These are phyloP conservation scores for Drosophila demipolita DNA, from an alignment of 2,888 invertebrate species.

Conservation along the genomic window DNA sequence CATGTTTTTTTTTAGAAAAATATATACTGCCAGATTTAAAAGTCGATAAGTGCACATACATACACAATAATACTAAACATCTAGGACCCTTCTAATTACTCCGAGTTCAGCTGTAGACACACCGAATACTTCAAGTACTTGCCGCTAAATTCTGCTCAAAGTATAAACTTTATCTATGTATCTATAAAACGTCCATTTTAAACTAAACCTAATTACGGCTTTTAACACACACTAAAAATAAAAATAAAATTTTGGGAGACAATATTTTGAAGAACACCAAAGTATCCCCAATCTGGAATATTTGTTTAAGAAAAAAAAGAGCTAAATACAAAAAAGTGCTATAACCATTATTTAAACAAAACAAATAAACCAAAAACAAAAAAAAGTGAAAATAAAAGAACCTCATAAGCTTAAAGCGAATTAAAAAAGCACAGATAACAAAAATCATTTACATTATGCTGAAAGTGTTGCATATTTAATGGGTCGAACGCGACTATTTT, in stretches of 20 bases:
- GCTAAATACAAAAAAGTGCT: constrained; percentile 11
- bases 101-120: constrained; percentile 29
- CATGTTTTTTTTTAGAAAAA: constrained; percentile 9
- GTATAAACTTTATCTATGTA: constrained; percentile 58
- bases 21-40: constrained; percentile 44
- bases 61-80: constrained; percentile 5
- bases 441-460: constrained; percentile 50
- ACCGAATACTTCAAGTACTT: constrained; percentile 45
- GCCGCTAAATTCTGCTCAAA: constrained; percentile 69
- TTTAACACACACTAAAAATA: constrained; percentile 42
- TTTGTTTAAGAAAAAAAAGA: constrained; percentile 2
- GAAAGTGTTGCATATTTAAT: constrained; percentile 71
- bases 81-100: constrained; percentile 28
- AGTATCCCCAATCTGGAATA: constrained; percentile 4
- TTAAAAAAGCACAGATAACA: constrained; percentile 30
- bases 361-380: constrained; percentile 40
- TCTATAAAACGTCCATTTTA: constrained; percentile 73
- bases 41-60: constrained; percentile 28
- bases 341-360: constrained; percentile 22
- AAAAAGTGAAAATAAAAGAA: constrained; percentile 66
- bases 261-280: constrained; percentile 22
- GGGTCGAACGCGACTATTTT: constrained; percentile 70
- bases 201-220: constrained; percentile 48
- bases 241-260: constrained; percentile 10
- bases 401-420: constrained; percentile 71